Evolutionary conservation across 2,888 invertebrate species (phyloP).

Genomic region (Hypercompe scribonia): DNA sequence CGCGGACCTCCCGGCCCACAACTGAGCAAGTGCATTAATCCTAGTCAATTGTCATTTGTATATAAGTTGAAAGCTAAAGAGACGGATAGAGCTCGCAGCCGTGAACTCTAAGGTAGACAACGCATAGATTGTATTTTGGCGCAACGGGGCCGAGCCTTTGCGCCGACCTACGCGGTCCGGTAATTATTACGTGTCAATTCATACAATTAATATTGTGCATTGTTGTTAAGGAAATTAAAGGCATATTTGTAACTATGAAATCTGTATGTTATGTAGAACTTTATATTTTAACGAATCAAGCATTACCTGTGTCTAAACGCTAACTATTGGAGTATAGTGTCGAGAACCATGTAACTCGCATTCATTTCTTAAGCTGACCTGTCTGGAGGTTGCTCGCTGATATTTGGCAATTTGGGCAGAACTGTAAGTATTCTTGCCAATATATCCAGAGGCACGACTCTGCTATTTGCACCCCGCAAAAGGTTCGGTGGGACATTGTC

Average conservation of each 20-base stretch:
- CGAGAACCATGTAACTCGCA: conserved; percentile 43
- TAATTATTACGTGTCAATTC: conserved; percentile 83
- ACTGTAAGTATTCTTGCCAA: conserved; percentile 46
- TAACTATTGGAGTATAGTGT: conserved; percentile 62
- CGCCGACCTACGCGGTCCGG: conserved; percentile 50
- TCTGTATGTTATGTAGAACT: conserved; percentile 82
- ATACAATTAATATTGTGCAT: conserved; percentile 83
- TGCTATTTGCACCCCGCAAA: conserved; percentile 30
- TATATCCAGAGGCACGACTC: conserved; percentile 21
- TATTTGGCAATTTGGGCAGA: conserved; percentile 21
- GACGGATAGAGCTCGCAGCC: conserved; percentile 49
- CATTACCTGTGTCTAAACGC: conserved; percentile 68
- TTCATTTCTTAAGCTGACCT: conserved; percentile 44
- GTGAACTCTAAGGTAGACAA: conserved; percentile 47
- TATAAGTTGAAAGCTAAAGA: conserved; percentile 67
- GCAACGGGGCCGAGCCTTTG: conserved; percentile 29
- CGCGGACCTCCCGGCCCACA: conserved; percentile 48
- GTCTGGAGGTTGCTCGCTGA: conserved; percentile 30
- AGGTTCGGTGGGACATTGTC: conserved; percentile 60
- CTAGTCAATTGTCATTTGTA: conserved; percentile 86
- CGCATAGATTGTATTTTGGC: conserved; percentile 35
- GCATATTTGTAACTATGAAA: conserved; percentile 80
- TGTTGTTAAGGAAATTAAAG: conserved; percentile 79
- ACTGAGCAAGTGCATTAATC: conserved; percentile 75
- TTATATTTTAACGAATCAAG: conserved; percentile 73